A percentile compares a stretch with the other conserved stretches of the same genome.
Conservation (phyloP, 1,140 invertebrate species). For the Parapsyche elsis region DNA sequence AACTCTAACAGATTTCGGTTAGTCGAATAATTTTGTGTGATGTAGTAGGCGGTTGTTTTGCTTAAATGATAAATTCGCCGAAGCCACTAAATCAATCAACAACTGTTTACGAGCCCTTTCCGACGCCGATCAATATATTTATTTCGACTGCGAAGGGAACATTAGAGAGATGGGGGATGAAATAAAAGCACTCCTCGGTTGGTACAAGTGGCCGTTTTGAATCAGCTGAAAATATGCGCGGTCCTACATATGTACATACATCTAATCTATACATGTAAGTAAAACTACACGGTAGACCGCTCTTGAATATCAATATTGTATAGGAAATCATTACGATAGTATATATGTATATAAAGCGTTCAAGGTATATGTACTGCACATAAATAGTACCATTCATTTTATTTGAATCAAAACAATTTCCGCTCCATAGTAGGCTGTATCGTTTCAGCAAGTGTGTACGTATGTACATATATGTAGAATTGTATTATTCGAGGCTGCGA, state of each 20-base stretch:
- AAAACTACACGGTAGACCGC: neutral
- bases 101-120: conserved; percentile 27
- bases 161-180: no score
- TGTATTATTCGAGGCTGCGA: no score
- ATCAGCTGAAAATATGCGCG: neutral
- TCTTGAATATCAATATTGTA: neutral
- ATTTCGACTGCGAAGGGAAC: neutral
- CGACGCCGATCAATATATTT: conserved; percentile 15
- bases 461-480: no score
- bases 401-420: no score
- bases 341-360: no score
- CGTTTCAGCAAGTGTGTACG: no score
- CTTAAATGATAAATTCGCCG: conserved; percentile 32
- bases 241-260: neutral
- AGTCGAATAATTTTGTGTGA: conserved; percentile 35
- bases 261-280: neutral
- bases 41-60: conserved; percentile 36
- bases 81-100: conserved; percentile 39
- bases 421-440: no score
- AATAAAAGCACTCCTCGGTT: no score
- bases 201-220: no score
- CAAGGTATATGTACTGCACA: no score
- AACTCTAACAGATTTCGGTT: conserved; percentile 12
- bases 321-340: no score
- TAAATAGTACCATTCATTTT: no score